Conservation (phyloP, 2,888 invertebrate species). For the Drosophila helvetica region DNA sequence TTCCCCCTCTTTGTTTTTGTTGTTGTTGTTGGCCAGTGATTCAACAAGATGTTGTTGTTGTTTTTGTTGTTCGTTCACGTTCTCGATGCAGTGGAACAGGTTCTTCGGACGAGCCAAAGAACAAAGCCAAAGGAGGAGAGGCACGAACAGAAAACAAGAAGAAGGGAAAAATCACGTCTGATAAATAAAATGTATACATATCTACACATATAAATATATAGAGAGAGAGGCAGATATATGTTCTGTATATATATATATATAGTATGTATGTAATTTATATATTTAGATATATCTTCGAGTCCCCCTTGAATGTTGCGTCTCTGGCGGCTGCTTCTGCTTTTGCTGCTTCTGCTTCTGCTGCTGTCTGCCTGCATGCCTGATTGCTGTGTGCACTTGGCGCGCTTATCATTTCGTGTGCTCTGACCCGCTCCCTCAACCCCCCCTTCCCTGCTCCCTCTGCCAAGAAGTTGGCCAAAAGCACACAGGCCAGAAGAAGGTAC, state of each 20-base stretch:
- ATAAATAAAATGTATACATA: constrained; percentile 54
- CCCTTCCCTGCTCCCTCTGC: background rate
- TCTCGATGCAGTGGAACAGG: constrained; percentile 66
- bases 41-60: constrained; percentile 72
- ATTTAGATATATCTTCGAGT: constrained; percentile 39
- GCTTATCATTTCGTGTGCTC: constrained; percentile 55
- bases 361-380: background rate
- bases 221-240: constrained; percentile 4
- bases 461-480: constrained; percentile 21
- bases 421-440: constrained; percentile 32
- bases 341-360: background rate
- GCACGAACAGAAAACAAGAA: constrained; percentile 33
- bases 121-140: constrained; percentile 32
- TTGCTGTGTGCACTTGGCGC: constrained; percentile 21
- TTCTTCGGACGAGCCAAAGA: constrained; percentile 55
- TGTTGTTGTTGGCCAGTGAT: constrained; percentile 54
- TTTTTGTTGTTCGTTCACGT: constrained; percentile 58
- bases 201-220: background rate
- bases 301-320: constrained; percentile 48
- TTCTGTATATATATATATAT: constrained; percentile 15
- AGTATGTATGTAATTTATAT: constrained; percentile 28
- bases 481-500: constrained; percentile 6
- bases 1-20: constrained; percentile 40
- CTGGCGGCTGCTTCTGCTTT: constrained; percentile 16
- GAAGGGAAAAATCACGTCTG: constrained; percentile 69